A percentile compares a stretch with the other conserved stretches of the same genome.
phyloP scores from a whole-genome alignment of 2,113 vertebrate genomes.

The Stigmatopora argus region DNA sequence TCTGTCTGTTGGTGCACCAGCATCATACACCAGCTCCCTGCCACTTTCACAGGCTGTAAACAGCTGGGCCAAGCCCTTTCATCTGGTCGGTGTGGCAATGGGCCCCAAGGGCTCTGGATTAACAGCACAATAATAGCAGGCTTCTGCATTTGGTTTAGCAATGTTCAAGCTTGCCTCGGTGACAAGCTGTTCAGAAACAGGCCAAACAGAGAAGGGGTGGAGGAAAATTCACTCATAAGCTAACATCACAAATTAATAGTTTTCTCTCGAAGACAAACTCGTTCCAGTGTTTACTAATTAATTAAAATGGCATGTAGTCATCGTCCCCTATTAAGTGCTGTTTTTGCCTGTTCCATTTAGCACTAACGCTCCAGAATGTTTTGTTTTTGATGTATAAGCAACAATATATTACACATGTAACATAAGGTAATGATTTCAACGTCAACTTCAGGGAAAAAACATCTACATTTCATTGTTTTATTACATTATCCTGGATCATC shows the following conservation, averaged over 20 bases:
- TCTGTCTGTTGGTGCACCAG: conserved; percentile 66
- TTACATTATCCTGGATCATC: not conserved
- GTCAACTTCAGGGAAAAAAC: not conserved
- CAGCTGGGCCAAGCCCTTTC: conserved; percentile 70
- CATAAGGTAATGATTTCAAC: not conserved
- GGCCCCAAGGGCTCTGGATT: conserved; percentile 69
- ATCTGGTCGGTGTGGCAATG: conserved; percentile 69
- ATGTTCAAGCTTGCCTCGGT: conserved; percentile 42
- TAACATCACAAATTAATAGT: conserved; percentile 68
- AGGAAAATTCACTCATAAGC: conserved; percentile 47
- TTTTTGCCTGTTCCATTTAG: not conserved
- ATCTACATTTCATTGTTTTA: too few species aligned
- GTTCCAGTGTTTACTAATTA: conserved; percentile 60
- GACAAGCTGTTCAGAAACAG: conserved; percentile 51
- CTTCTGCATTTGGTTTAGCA: conserved; percentile 61
- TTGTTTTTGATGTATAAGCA: not conserved
- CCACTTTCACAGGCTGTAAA: conserved; percentile 75
- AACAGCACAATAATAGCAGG: conserved; percentile 64
- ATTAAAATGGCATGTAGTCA: conserved; percentile 31
- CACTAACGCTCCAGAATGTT: not conserved
- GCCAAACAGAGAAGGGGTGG: conserved; percentile 20
- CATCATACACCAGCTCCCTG: conserved; percentile 65
- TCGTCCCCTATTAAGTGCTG: conserved; percentile 1
- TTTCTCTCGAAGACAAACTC: conserved; percentile 64
- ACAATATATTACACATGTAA: conserved; percentile 15